Evolutionary conservation across 2,797 vertebrate species (phyloP).

Genomic region (Pangasius macronema): DNA sequence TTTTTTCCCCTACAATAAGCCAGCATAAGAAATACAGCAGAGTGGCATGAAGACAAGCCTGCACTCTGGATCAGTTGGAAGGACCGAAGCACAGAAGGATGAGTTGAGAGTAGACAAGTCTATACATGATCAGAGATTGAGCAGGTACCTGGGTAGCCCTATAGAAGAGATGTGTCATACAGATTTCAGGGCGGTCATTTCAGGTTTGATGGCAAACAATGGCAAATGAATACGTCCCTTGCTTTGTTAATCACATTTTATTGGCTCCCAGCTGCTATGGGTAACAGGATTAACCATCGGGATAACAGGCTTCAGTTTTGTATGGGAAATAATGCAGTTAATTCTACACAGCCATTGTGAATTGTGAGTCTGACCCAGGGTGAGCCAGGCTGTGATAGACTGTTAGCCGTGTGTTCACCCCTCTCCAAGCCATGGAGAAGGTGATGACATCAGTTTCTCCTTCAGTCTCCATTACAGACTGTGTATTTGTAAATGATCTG

Average conservation of each 20-base stretch:
- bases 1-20: not conserved
- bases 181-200: not conserved
- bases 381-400: conserved; percentile 68
- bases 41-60: not conserved
- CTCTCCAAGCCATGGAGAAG: conserved; percentile 64
- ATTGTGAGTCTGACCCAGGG: conserved; percentile 67
- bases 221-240: not conserved
- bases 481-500: conserved; percentile 75
- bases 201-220: not conserved
- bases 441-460: conserved; percentile 69
- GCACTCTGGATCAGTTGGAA: not conserved
- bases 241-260: not conserved
- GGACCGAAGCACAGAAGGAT: not conserved
- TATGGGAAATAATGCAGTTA: conserved; percentile 15
- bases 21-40: not conserved
- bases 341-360: conserved; percentile 66
- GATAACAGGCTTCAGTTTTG: not conserved
- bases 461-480: conserved; percentile 73
- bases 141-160: not conserved
- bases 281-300: not conserved
- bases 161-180: not conserved
- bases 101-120: not conserved
- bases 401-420: conserved; percentile 75
- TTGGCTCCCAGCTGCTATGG: not conserved
- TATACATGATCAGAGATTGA: not conserved